These are phyloP conservation scores for Hyalella azteca DNA, from an alignment of 2,888 invertebrate species.

Conservation along the genomic window DNA sequence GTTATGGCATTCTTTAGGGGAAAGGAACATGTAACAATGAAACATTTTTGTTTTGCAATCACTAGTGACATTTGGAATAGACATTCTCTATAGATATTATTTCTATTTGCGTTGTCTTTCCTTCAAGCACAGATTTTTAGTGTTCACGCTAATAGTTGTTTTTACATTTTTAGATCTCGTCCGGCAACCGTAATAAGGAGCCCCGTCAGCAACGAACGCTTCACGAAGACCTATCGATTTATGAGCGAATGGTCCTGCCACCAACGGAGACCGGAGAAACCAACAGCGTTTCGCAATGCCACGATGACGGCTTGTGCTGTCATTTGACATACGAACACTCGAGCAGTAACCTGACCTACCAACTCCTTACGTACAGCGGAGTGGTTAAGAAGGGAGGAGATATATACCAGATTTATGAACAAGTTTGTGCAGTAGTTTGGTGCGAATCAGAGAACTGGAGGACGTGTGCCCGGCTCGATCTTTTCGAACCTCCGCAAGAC, in stretches of 20 bases:
- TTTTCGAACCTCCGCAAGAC: conserved; percentile 43
- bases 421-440: conserved; percentile 62
- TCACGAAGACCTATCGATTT: conserved; percentile 60
- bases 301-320: conserved; percentile 50
- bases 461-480: conserved; percentile 60
- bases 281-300: conserved; percentile 40
- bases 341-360: conserved; percentile 60
- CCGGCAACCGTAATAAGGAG: neutral
- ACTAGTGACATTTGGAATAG: too few relatives aligned
- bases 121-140: too few relatives aligned
- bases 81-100: too few relatives aligned
- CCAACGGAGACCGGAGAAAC: conserved; percentile 7
- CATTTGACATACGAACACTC: conserved; percentile 42
- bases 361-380: conserved; percentile 62
- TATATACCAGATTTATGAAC: conserved; percentile 53
- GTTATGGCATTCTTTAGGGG: too few relatives aligned
- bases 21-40: too few relatives aligned
- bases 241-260: conserved; percentile 43
- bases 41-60: too few relatives aligned
- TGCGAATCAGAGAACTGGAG: conserved; percentile 61
- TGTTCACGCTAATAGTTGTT: too few relatives aligned
- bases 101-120: too few relatives aligned
- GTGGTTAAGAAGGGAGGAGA: conserved; percentile 55
- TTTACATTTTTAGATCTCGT: too few relatives aligned
- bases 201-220: neutral